Conservation (phyloP, 2,797 vertebrate species). For the Oreortyx pictus region DNA sequence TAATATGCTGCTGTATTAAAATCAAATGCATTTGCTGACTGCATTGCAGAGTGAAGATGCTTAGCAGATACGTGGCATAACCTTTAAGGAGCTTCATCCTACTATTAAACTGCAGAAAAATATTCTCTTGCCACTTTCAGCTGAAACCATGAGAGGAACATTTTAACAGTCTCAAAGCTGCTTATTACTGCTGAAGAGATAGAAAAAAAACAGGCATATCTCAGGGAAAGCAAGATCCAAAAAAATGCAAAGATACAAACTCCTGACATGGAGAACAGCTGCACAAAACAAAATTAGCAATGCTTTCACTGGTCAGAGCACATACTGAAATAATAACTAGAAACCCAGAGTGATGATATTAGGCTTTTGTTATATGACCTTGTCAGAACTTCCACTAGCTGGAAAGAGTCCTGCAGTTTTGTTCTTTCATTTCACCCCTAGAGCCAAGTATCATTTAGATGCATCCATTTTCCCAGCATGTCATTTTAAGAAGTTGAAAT, state of each 20-base stretch:
- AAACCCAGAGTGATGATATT: constrained; percentile 29
- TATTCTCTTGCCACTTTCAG: neutral
- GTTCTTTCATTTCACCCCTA: constrained; percentile 33
- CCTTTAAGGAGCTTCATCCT: neutral
- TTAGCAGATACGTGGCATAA: neutral
- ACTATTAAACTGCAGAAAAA: neutral
- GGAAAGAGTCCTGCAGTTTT: constrained; percentile 16
- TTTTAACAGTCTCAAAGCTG: constrained; percentile 43
- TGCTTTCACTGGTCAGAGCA: constrained; percentile 48
- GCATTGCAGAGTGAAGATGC: neutral
- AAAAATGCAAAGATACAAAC: constrained; percentile 11
- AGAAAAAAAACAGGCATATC: neutral
- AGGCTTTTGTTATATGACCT: constrained; percentile 54
- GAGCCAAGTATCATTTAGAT: constrained; percentile 43
- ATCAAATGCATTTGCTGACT: neutral
- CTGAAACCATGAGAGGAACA: neutral
- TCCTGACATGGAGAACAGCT: constrained; percentile 24
- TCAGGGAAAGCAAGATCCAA: neutral
- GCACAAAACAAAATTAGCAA: constrained; percentile 42
- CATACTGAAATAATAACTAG: constrained; percentile 36
- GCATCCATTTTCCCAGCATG: constrained; percentile 54
- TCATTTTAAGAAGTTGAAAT: constrained; percentile 45
- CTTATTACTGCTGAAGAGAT: neutral
- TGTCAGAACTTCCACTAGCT: constrained; percentile 44
- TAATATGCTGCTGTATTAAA: neutral